Evolutionary conservation across 1,140 invertebrate genomes (phyloP).

Genomic region (Sycophila sp.): DNA sequence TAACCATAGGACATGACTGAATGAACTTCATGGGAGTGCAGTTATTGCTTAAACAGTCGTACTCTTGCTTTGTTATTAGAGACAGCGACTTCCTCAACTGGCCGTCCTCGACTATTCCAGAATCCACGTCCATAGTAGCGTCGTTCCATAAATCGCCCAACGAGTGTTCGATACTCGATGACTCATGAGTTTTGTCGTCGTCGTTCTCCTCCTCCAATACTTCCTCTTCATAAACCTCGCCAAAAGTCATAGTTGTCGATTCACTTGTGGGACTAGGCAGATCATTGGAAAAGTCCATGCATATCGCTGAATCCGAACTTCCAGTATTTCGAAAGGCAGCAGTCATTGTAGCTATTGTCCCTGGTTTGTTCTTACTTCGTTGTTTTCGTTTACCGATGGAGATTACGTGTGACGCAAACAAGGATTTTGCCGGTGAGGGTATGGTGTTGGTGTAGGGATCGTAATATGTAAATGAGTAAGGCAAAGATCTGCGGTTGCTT

Average conservation of each 20-base stretch:
- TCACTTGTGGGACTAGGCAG: conserved; percentile 31
- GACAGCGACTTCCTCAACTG: background rate
- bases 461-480: conserved; percentile 48
- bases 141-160: background rate
- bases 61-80: background rate
- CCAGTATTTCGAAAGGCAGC: no score
- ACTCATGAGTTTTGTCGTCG: background rate
- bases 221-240: conserved; percentile 4
- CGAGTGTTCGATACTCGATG: background rate
- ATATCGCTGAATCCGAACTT: conserved; percentile 46
- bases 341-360: no score
- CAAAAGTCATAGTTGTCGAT: conserved; percentile 26
- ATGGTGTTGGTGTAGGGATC: conserved; percentile 50
- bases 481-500: conserved; percentile 30
- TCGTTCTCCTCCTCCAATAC: no score
- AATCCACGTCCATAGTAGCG: conserved; percentile 14
- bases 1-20: background rate
- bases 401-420: conserved; percentile 12
- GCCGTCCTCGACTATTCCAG: background rate
- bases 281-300: conserved; percentile 44
- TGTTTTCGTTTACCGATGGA: background rate
- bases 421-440: conserved; percentile 23
- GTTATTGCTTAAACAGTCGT: background rate
- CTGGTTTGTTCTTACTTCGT: background rate
- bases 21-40: background rate